Conservation (phyloP, 2,888 invertebrate genomes). For the Antitype chi region DNA sequence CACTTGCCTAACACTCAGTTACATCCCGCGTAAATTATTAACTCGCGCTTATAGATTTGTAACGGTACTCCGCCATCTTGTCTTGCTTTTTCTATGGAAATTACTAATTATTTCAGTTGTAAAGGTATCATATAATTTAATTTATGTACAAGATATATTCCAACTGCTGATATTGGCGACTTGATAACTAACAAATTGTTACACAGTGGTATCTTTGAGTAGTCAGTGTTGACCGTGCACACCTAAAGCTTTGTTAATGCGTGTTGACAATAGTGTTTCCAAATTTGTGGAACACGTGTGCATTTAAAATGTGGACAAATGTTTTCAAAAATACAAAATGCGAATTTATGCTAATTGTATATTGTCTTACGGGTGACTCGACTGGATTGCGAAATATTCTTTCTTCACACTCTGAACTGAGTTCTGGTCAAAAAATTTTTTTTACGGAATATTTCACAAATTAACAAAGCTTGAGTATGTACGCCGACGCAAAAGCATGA, state of each 20-base stretch:
- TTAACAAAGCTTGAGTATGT: conserved; percentile 48
- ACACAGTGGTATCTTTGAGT: conserved; percentile 50
- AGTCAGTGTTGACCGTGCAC: conserved; percentile 57
- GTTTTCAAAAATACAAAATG: conserved; percentile 71
- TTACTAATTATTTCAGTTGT: conserved; percentile 60
- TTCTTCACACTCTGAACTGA: conserved; percentile 13
- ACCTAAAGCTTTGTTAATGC: conserved; percentile 68
- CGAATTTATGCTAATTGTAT: conserved; percentile 74
- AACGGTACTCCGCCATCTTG: conserved; percentile 71
- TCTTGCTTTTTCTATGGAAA: conserved; percentile 70
- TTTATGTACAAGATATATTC: conserved; percentile 56
- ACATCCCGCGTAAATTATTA: conserved; percentile 63
- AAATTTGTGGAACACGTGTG: conserved; percentile 49
- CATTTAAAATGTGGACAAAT: conserved; percentile 59
- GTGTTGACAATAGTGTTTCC: conserved; percentile 46
- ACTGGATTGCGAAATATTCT: conserved; percentile 50
- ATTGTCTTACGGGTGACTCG: conserved; percentile 68
- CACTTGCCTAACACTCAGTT: conserved; percentile 81
- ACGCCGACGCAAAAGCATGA: conserved; percentile 36
- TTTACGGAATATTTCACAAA: conserved; percentile 11
- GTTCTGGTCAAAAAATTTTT: conserved; percentile 13
- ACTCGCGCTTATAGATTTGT: conserved; percentile 67
- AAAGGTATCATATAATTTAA: conserved; percentile 56
- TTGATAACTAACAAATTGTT: conserved; percentile 51
- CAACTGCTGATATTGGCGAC: conserved; percentile 38